phyloP scores from a whole-genome alignment of 2,888 invertebrate species.

The Antheraea yamamai region DNA sequence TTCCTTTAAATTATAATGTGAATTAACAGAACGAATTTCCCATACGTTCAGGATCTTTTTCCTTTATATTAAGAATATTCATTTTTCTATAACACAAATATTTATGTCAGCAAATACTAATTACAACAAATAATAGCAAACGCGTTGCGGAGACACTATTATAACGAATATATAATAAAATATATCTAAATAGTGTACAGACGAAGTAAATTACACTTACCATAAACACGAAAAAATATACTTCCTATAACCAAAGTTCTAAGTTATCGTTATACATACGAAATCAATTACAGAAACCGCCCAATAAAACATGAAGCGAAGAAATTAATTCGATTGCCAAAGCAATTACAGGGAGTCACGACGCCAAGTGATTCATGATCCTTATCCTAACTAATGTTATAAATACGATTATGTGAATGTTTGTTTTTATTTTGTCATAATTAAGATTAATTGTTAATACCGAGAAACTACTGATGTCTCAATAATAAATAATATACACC shows the following conservation, averaged over 20 bases:
- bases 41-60: too few relatives aligned
- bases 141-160: too few relatives aligned
- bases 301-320: slow-evolving; percentile 70
- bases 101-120: too few relatives aligned
- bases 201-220: not conserved
- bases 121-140: too few relatives aligned
- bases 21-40: too few relatives aligned
- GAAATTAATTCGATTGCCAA: slow-evolving; percentile 78
- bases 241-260: slow-evolving; percentile 17
- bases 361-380: slow-evolving; percentile 69
- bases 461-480: not conserved
- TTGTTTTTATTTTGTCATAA: slow-evolving; percentile 5
- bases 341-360: slow-evolving; percentile 79
- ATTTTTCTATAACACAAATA: too few relatives aligned
- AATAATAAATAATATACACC: too few relatives aligned
- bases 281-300: slow-evolving; percentile 77
- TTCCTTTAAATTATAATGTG: too few relatives aligned
- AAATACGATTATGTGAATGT: slow-evolving; percentile 5
- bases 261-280: slow-evolving; percentile 59
- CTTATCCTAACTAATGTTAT: slow-evolving; percentile 48
- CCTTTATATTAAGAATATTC: too few relatives aligned
- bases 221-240: slow-evolving; percentile 3
- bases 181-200: not conserved
- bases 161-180: not conserved
- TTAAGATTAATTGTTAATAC: not conserved